Evolutionary conservation across 2,113 vertebrate genomes (phyloP), one percentile per base, ranked within the genome.

Genomic region (Brienomyrus brachyistius): DNA sequence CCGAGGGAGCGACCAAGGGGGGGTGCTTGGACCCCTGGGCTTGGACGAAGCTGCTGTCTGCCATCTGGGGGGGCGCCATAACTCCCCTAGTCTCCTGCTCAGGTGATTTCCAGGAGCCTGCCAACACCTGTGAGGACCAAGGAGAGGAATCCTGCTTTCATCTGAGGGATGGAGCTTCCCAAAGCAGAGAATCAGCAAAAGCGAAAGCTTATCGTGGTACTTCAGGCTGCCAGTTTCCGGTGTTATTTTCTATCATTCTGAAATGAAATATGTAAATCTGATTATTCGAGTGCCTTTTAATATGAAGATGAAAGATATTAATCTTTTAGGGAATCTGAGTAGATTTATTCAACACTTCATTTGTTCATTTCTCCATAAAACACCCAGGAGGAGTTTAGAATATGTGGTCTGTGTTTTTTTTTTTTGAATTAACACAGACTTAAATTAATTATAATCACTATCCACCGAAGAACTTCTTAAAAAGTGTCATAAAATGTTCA

Each of bases 241-340:
- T 70, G 31, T 51, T 59, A 87, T 66, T 89, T 93, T 93, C 92
- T 92, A 92, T 94, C 91, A 94, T 92, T 92, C 91, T 93, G 91
- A 90, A 92, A 94, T 95, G 91, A 94, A 94, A 92, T 86, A 85
- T 89, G 88, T 88, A 89, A 90, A 93, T 90, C 88, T 92, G 92
- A 93, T 94, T 94, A 93, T 91, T 88, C 89, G 91, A 23, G 89
- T 89, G 88, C 70, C 91, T 90, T 88, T 92, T 90, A 87, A 89
- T 84, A 84, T 91, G 62, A 88, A 92, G 89, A 92, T 92, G 83
- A 91, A 92, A 92, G 92, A 91, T 89, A 91, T 91, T 86, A 23
- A 85, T 89, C 51, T 84, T 84, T 89, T 52, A 52, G 45, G 48
- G 27, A 77, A 89, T 82, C 48, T 35, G 13, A 50, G 66, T 47